A percentile compares a stretch with the other conserved stretches of the same genome.
Conservation (phyloP, 2,797 vertebrate species). For the Clarias pachynema region DNA sequence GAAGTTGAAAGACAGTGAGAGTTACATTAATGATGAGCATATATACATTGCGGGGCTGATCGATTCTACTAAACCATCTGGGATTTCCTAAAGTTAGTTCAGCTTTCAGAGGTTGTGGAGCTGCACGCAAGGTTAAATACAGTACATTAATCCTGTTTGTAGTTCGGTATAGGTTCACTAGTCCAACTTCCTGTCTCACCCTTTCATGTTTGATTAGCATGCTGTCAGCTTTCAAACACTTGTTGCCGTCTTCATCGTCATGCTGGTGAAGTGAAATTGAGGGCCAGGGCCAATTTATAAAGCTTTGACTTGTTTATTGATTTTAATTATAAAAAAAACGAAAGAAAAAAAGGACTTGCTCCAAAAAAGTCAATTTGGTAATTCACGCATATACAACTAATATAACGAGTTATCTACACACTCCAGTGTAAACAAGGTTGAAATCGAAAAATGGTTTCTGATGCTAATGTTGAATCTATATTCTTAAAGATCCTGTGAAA, state of each 20-base stretch:
- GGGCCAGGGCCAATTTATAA: constrained; percentile 13
- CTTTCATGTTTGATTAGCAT: constrained; percentile 5
- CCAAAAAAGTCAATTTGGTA: neutral
- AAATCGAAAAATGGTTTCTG: neutral
- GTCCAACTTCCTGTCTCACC: constrained; percentile 2
- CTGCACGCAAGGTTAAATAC: constrained; percentile 13
- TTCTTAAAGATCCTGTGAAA: neutral
- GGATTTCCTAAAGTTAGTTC: constrained; percentile 17
- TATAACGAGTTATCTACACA: neutral
- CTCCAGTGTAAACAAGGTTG: neutral
- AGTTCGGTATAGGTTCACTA: neutral
- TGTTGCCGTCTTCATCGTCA: neutral
- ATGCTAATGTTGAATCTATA: neutral
- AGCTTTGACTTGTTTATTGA: constrained; percentile 11
- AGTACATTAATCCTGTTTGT: neutral
- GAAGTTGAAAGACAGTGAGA: constrained; percentile 28
- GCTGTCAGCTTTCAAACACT: neutral
- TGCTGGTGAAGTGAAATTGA: constrained; percentile 23
- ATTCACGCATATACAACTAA: neutral
- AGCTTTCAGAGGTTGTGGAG: constrained; percentile 16
- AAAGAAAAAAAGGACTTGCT: neutral
- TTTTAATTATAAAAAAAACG: constrained; percentile 28
- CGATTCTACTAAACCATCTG: constrained; percentile 8
- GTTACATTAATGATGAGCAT: constrained; percentile 33
- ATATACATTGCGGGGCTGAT: constrained; percentile 28